Conservation (phyloP, 2,113 vertebrate species). For the Casuarius casuarius region DNA sequence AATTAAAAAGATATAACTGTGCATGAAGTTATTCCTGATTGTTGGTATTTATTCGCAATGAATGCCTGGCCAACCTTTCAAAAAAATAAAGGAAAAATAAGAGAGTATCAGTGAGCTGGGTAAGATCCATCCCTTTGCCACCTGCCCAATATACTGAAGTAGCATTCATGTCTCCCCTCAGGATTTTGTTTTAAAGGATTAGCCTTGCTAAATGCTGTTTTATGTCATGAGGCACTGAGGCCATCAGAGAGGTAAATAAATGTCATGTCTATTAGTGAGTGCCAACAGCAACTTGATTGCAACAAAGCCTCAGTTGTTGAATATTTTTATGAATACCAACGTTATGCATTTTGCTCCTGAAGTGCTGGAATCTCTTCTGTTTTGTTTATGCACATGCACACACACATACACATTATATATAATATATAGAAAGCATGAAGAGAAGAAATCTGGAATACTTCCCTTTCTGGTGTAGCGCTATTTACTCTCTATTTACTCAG, state of each 20-base stretch:
- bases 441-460: conserved; percentile 36
- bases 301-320: conserved; percentile 51
- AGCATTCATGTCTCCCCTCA: background rate
- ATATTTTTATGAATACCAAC: conserved; percentile 45
- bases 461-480: background rate
- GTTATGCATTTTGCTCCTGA: background rate
- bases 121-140: background rate
- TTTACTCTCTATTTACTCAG: background rate
- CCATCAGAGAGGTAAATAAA: conserved; percentile 34
- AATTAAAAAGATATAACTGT: background rate
- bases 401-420: background rate
- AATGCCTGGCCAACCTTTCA: background rate
- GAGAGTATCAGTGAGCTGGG: accelerated
- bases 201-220: conserved; percentile 13
- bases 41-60: background rate
- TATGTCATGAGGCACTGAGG: conserved; percentile 19
- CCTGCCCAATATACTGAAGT: background rate
- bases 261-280: conserved; percentile 20
- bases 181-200: background rate
- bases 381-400: conserved; percentile 19
- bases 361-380: background rate
- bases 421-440: background rate
- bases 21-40: background rate
- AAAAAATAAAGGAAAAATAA: background rate
- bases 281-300: conserved; percentile 27